Evolutionary conservation across 2,888 invertebrate genomes (phyloP), one percentile per base, ranked within the genome.

Genomic region (Drosophila leonis): DNA sequence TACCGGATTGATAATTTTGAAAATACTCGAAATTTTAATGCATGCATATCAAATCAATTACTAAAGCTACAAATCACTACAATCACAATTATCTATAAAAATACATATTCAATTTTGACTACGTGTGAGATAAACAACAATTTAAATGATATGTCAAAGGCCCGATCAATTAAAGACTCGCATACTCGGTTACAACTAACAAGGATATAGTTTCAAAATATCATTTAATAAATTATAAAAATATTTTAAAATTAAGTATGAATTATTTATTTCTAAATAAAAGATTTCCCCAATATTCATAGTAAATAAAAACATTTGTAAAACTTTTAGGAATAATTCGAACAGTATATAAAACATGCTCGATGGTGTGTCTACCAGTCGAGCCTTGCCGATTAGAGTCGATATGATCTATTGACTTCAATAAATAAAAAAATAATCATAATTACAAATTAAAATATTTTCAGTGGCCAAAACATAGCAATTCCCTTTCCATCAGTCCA

Each of bases 41-140:
- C 51, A 64, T 69, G 33, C 83, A 83, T 83, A 51, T 80, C 83
- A 78, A 73, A 51, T 80, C 83, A 78, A 73, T 59, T 75, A 42
- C 63, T 35, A 71, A 46, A 20, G 20, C 10, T n/a, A 8, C 2
- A 56, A n/a, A 29, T 5, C 29, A 33, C 49, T 18, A 49, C 10
- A 48, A 18, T 27, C 12, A 27, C 4, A 2, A 29, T 48, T 48
- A 48, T 49, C 7, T 31, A 31, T 31, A 49, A 49, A 49, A 31
- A 31, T 18, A 31, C 51, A 52, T 52, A 24, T 8, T 35, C 18
- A 52, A 52, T 52, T 52, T 52, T 4, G 4, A 51, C 33, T 33
- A 51, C 33, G 13, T 51, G 20, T 33, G 9, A 13, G 6, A 31
- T 12, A 49, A 49, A 49, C 7, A 29, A 29, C 1, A n/a, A 49